Evolutionary conservation across 2,113 vertebrate genomes (phyloP).

Genomic region (Cacatua alba): DNA sequence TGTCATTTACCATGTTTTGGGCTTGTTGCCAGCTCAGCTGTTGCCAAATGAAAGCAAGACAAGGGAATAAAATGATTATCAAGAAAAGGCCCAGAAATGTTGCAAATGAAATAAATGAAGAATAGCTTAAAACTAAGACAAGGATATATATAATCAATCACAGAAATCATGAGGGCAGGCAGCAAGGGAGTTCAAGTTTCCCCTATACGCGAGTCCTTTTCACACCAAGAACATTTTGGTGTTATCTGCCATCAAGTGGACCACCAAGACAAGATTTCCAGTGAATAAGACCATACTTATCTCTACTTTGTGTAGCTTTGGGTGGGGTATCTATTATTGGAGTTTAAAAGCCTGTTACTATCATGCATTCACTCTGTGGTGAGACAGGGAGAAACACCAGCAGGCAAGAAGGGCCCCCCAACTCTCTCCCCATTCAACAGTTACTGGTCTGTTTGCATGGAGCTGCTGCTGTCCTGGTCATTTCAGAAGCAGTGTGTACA

Average conservation of each 20-base stretch:
- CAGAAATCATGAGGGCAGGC: not conserved
- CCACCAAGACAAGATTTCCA: not conserved
- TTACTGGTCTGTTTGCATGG: not conserved
- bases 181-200: not conserved
- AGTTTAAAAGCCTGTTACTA: not conserved
- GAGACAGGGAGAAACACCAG: not conserved
- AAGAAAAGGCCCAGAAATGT: conserved; percentile 66
- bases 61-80: conserved; percentile 78
- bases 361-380: not conserved
- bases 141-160: conserved; percentile 22
- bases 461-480: not conserved
- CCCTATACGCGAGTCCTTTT: not conserved
- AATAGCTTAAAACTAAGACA: conserved; percentile 56
- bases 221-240: not conserved
- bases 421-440: rapidly evolving
- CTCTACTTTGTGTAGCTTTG: not conserved
- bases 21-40: conserved; percentile 77
- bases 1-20: conserved; percentile 79
- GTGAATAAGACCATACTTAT: not conserved
- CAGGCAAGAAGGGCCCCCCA: not conserved
- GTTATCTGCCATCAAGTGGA: conserved; percentile 20
- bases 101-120: conserved; percentile 67
- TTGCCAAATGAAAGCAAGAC: conserved; percentile 74
- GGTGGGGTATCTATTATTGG: not conserved
- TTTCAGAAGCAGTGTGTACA: not conserved